Percentiles rank a stretch among this genome's conserved stretches.
phyloP scores from a whole-genome alignment of 2,113 vertebrate genomes.

The Albula glossodonta region DNA sequence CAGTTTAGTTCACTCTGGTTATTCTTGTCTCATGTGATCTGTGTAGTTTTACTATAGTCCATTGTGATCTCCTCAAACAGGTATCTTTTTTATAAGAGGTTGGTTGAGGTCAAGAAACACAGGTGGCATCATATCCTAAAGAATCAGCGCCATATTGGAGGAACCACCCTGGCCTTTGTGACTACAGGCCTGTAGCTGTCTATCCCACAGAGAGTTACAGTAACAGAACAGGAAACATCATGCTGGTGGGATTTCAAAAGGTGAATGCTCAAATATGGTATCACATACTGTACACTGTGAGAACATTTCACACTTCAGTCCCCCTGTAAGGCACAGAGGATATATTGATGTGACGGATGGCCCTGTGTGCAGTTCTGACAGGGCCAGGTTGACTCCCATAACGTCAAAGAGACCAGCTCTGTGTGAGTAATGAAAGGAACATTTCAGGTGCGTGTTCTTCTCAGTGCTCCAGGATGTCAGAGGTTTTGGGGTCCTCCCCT shows the following conservation, averaged over 20 bases:
- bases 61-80: too few species aligned
- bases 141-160: not conserved
- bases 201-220: not conserved
- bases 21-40: too few species aligned
- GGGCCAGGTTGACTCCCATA: not conserved
- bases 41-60: too few species aligned
- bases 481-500: slow-evolving; percentile 19
- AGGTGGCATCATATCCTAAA: not conserved
- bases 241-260: not conserved
- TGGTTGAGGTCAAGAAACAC: not conserved
- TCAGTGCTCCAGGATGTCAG: slow-evolving; percentile 39
- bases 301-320: slow-evolving; percentile 6
- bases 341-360: not conserved
- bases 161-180: not conserved
- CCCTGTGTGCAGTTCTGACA: not conserved
- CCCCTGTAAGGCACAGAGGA: not conserved
- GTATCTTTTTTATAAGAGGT: not conserved
- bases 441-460: not conserved
- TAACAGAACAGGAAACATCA: not conserved
- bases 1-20: too few species aligned
- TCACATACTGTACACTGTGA: not conserved
- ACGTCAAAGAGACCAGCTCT: not conserved
- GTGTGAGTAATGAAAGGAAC: not conserved
- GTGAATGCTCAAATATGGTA: not conserved
- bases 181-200: not conserved